Conservation (phyloP, 2,797 vertebrate species). For the Salmo trutta region DNA sequence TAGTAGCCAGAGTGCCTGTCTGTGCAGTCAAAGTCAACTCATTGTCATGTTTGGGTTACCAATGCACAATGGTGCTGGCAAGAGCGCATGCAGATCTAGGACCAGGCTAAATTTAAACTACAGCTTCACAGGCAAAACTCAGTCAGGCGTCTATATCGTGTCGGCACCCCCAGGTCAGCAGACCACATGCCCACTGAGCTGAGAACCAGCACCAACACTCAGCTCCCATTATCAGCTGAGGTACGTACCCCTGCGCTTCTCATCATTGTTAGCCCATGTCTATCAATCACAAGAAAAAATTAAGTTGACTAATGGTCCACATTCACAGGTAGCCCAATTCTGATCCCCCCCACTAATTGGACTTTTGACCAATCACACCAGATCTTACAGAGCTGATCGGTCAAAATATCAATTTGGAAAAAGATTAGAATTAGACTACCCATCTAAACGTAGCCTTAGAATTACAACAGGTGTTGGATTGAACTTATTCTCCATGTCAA, state of each 20-base stretch:
- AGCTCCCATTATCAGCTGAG: constrained; percentile 88
- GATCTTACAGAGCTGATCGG: too few relatives aligned
- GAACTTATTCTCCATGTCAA: not conserved
- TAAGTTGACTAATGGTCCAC: not conserved
- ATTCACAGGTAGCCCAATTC: too few relatives aligned
- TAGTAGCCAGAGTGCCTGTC: not conserved
- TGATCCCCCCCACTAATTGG: too few relatives aligned
- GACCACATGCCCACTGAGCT: constrained; percentile 51
- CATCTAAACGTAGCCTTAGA: not conserved
- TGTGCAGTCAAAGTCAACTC: not conserved
- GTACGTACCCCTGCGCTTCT: constrained; percentile 86
- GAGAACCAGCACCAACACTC: constrained; percentile 66
- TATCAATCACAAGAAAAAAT: not conserved
- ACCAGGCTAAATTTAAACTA: not conserved
- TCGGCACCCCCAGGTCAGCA: constrained; percentile 44
- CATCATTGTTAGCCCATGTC: constrained; percentile 66
- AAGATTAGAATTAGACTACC: not conserved
- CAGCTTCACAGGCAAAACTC: constrained; percentile 46
- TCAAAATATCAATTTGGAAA: too few relatives aligned
- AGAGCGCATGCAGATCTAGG: not conserved
- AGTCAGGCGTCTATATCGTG: constrained; percentile 69
- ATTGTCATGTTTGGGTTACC: not conserved
- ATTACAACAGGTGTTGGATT: not conserved
- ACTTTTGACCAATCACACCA: too few relatives aligned
- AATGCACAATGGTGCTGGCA: not conserved